A percentile compares a stretch with the other conserved stretches of the same genome.
phyloP scores from a whole-genome alignment of 2,797 vertebrate genomes.

The Manis javanica region DNA sequence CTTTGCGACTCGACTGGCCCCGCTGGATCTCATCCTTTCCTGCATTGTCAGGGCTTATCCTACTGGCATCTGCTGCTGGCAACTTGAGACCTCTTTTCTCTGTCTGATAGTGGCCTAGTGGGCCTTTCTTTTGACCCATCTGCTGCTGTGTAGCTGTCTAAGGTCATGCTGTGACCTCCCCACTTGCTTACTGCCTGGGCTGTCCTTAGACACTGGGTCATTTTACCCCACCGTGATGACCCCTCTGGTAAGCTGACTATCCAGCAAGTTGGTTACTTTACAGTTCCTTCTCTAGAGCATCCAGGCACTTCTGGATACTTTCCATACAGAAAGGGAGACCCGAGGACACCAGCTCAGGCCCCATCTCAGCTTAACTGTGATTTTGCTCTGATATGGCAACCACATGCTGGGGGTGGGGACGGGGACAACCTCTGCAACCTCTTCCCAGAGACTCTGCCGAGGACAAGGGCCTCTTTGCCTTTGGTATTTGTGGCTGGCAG shows the following conservation, averaged over 20 bases:
- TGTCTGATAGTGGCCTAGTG: neutral
- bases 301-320: neutral
- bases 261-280: neutral
- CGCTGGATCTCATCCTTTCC: neutral
- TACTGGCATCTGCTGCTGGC: neutral
- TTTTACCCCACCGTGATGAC: neutral
- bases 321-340: neutral
- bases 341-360: neutral
- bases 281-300: conserved; percentile 18
- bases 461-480: neutral
- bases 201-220: neutral
- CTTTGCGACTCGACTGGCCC: neutral
- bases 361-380: neutral
- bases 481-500: neutral
- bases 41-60: neutral
- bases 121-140: neutral
- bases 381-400: neutral
- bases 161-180: neutral
- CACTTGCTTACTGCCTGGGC: neutral
- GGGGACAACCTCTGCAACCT: neutral
- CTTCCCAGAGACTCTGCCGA: neutral
- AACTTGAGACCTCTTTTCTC: neutral
- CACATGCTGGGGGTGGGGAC: neutral
- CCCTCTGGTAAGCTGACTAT: neutral
- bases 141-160: neutral